phyloP scores from a whole-genome alignment of 2,113 vertebrate genomes.

The Terrapene triunguis region DNA sequence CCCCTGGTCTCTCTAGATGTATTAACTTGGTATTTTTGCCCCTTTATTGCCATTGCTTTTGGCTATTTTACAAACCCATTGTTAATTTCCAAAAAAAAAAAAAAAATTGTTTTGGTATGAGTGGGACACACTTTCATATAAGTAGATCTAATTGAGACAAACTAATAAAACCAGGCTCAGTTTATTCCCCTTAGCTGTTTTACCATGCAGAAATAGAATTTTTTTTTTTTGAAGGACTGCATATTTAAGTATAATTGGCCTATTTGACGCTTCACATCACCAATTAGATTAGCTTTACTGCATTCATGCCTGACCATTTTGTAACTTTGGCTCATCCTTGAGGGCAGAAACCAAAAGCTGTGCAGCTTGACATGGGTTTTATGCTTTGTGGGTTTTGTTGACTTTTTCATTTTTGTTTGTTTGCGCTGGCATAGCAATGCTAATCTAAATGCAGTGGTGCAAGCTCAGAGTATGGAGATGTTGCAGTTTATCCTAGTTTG shows the following conservation, averaged over 20 bases:
- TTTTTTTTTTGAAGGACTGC: background rate
- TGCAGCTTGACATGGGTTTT: background rate
- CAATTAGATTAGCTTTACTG: background rate
- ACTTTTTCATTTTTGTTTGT: background rate
- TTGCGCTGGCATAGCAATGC: background rate
- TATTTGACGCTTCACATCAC: background rate
- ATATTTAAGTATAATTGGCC: background rate
- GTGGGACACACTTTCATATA: background rate
- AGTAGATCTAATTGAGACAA: background rate
- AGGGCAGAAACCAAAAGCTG: background rate
- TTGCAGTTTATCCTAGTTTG: background rate
- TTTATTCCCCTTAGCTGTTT: background rate
- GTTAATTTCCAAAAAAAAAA: background rate
- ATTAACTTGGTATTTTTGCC: background rate
- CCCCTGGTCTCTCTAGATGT: background rate
- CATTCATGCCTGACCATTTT: background rate
- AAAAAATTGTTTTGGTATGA: background rate
- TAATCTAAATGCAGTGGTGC: background rate
- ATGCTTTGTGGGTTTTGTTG: background rate
- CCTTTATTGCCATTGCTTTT: background rate
- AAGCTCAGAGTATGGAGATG: background rate
- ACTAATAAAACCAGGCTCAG: background rate
- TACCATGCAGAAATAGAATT: background rate
- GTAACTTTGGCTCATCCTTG: background rate
- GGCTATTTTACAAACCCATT: background rate